Conservation (phyloP, 1,140 invertebrate genomes). For the Alviniconcha marisindica region DNA sequence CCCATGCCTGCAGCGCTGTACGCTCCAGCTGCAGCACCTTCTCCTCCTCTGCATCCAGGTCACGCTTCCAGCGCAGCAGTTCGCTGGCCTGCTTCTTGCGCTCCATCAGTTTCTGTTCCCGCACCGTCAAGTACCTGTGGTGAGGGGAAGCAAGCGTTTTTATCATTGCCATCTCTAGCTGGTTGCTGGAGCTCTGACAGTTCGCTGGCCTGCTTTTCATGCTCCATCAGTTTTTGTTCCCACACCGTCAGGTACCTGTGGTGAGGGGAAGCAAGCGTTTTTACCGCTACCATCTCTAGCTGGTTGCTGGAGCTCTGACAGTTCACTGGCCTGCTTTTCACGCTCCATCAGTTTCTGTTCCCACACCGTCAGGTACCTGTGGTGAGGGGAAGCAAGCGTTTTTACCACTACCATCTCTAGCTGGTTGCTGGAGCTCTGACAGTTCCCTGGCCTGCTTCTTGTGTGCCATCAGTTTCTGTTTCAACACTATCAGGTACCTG, state of each 20-base stretch:
- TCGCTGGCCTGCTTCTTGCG: constrained; percentile 74
- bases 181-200: too few species aligned
- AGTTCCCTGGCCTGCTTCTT: constrained; percentile 74
- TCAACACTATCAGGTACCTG: constrained; percentile 73
- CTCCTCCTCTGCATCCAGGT: constrained; percentile 73
- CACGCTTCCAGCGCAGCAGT: constrained; percentile 73
- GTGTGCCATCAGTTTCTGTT: constrained; percentile 70
- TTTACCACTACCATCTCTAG: too few species aligned
- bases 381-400: too few species aligned
- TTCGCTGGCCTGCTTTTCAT: constrained; percentile 73
- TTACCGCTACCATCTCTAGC: too few species aligned
- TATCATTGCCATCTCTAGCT: too few species aligned
- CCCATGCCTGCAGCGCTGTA: constrained; percentile 66
- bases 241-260: constrained; percentile 74
- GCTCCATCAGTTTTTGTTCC: constrained; percentile 70
- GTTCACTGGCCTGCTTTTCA: constrained; percentile 72
- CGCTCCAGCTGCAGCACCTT: constrained; percentile 72
- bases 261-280: too few species aligned
- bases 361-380: constrained; percentile 73
- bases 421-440: too few species aligned
- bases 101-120: constrained; percentile 71
- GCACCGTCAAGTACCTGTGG: constrained; percentile 73
- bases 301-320: too few species aligned
- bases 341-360: constrained; percentile 72
- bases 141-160: too few species aligned